A percentile compares a stretch with the other conserved stretches of the same genome.
Evolutionary conservation across 2,113 vertebrate species (phyloP).

Genomic region (Blennius ocellaris): DNA sequence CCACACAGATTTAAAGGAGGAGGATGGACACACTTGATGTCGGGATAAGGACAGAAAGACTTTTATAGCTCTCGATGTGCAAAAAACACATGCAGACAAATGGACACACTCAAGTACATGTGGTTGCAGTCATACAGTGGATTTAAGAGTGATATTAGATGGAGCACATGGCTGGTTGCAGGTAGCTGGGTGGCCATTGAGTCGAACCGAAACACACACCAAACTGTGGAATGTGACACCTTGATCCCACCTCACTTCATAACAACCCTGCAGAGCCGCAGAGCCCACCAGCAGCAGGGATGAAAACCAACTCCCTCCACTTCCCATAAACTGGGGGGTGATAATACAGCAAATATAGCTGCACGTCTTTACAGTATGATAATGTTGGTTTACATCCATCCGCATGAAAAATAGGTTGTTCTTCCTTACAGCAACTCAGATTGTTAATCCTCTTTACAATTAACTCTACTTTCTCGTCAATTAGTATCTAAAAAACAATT

Average conservation of each 20-base stretch:
- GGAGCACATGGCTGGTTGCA: constrained; percentile 23
- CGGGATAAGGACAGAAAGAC: constrained; percentile 38
- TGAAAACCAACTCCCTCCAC: constrained; percentile 12
- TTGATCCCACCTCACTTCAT: constrained; percentile 74
- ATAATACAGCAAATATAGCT: too few species aligned
- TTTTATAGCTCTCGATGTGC: background rate
- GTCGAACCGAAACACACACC: constrained; percentile 63
- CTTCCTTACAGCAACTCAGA: background rate
- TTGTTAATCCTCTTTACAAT: background rate
- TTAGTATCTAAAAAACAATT: too few species aligned
- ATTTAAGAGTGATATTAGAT: background rate
- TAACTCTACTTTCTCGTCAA: background rate
- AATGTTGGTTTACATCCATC: background rate
- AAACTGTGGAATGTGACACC: constrained; percentile 85
- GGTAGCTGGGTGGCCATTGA: constrained; percentile 50
- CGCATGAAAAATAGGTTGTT: too few species aligned
- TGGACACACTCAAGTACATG: background rate
- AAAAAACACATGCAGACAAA: constrained; percentile 20
- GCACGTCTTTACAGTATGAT: background rate
- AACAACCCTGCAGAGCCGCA: constrained; percentile 57
- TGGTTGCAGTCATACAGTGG: background rate
- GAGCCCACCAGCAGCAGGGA: constrained; percentile 59
- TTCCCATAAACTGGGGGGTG: background rate
- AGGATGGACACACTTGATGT: constrained; percentile 22
- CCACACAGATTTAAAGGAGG: constrained; percentile 26